Base-by-base conservation (phyloP, 2,888 invertebrate species). In the Gerris lacustris region DNA sequence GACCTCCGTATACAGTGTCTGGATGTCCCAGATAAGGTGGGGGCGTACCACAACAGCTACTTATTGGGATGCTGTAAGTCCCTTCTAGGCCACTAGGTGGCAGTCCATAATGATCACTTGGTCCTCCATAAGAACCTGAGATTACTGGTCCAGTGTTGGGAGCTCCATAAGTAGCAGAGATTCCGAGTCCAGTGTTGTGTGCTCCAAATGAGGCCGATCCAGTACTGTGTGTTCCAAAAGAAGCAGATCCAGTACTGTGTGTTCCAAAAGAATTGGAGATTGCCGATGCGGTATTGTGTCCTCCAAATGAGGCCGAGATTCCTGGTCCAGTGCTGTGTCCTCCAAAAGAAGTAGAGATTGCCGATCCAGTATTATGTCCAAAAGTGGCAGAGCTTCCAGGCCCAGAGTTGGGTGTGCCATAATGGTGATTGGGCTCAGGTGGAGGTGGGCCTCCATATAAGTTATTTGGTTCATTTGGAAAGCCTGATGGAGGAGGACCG, bases 51-150 rank as follows among this genome's bases (percentile, higher is more conserved):
- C 82, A 81, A 71, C 80, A 78, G 6, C 66, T 17, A 45, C 15
- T 69, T 43, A 55, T 70, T 6, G 72, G 73, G 18, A 70, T 44
- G n/a, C 71, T 69, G 63, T 71, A 72, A 9, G 47, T 67, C 7
- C 66, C 66, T 45, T 69, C 66, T 7, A 70, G 69, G 11, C 71
- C 71, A 62, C 44, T 68, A 45, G 73, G 77, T 44, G 85, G 85
- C n/a, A 81, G 82, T 9, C 83, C 83, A 75, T 85, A 85, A 5
- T 84, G 84, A 75, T 84, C 83, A 72, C 82, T 83, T 5, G 79
- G 81, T 31, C 67, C 63, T 64, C 64, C 64, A 18, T 64, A 18
- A 31, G 18, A n/a, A 9, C 9, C 17, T 4, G 17, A 31, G 7
- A 17, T 7, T n/a, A 2, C 64, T 2, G 6, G 18, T 15, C 62